Evolutionary conservation across 2,888 invertebrate species (phyloP), one percentile per base, ranked within the genome.

Genomic region (Rhimphoctona megacephalus): DNA sequence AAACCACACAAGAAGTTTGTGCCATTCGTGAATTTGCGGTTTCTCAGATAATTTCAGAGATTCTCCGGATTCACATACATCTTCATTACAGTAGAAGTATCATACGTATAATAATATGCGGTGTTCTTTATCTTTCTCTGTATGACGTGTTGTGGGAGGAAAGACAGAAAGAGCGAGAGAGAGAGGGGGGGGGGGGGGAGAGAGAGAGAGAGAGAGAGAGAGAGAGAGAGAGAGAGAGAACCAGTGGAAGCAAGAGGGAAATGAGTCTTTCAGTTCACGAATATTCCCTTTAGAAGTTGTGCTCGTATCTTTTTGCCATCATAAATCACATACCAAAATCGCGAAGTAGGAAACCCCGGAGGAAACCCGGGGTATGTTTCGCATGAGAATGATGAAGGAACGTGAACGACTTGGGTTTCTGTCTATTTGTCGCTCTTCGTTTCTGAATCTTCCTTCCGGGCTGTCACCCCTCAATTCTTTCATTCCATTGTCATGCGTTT

Each of bases 281-380:
- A 85, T 85, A 70, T 83, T 86, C 78, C 70, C 79, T 78, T 74
- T 57, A 46, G 33, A 81, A 81, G 74, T 81, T 85, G 57, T 77
- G 46, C 82, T 39, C 52, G 49, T 74, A 72, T 66, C 22, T 87
- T 81, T 84, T 85, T 82, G 86, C 82, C 87, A 85, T 90, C 90
- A 92, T 93, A 92, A 92, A 92, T 93, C 92, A 93, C 91, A 92
- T 92, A 91, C 89, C 88, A 86, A 90, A 92, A 91, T 92, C 90
- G 84, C 87, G 83, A 89, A 81, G 76, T 85, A 84, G 87, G 83
- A 88, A 89, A 86, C 81, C 85, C 80, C 82, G 80, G 66, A 52
- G 76, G 69, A 61, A 61, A 84, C 72, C 82, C 81, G 83, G 72
- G 57, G 67, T 86, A 72, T 85, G 81, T 86, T 52, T 86, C 79